Base-by-base conservation (phyloP, 2,113 vertebrate genomes). In the Lasiurus borealis region DNA sequence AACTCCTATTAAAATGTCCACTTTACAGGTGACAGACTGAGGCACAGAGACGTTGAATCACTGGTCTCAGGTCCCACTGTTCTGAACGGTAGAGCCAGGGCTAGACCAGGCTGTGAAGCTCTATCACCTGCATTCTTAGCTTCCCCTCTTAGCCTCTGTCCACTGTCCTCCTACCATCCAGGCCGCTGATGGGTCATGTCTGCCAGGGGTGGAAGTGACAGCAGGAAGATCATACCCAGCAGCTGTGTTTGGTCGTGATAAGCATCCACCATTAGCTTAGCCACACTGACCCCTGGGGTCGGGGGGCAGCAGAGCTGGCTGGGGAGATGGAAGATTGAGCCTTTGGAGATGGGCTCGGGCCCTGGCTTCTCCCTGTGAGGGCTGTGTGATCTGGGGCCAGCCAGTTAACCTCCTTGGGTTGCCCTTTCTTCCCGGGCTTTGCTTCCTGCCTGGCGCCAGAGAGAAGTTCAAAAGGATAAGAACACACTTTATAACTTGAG, bases 201-300 rank as follows among this genome's bases (percentile, higher is more conserved):
- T 40, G 40, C 40, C 40, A 40, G 40, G 40, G 40, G 40, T 40
- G 40, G 40, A 40, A 16, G 8, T 40, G 13, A 75, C 4, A 34
- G 57, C 48, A 75, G 36, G 11, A 66, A 11, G 34, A 34, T 25
- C 64, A 29, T 9, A 14, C 21, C 16, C 27, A 11, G 36, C 9
- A 25, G 52, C 8, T 1, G 4, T 31, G 13, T 27, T 18, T 44
- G 25, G 36, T 64, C 85, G 29, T 40, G 1, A 12, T 11, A 78
- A 15, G 31, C 1, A 9, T 52, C n/a, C 18, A 29, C 16, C 3
- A 1, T 50, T 34, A 15, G 64, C 64, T 50, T 77, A 52, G 82
- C 29, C 31, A 44, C 8, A 6, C 0, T 0, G 71, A 72, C 48
- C 18, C 57, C 19, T 15, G 0, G 0, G 50, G 46, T 50, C 13